Base-by-base conservation (phyloP, 2,113 vertebrate genomes). In the Ranitomeya variabilis region DNA sequence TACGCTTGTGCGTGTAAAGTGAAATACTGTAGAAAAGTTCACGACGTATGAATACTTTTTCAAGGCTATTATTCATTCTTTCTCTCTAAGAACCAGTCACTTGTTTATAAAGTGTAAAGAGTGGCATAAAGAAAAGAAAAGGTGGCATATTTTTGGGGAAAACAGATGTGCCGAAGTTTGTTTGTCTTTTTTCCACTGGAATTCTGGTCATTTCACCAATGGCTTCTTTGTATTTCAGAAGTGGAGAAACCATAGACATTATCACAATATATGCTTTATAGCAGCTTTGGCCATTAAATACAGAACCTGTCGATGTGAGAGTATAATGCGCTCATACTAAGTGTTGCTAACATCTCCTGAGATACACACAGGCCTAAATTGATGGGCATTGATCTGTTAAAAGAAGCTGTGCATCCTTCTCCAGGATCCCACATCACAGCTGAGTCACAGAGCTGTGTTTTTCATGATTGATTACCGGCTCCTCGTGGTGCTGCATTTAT, bases 391-490 rank as follows among this genome's bases (percentile, higher is more conserved):
- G 86, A 88, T 88, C 79, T 51, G 11, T 10, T 60, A 81, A 21
- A 64, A 86, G 57, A 88, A 82, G 13, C 19, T 45, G 19, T 62
- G 45, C 82, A 14, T 21, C 2, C 21, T 16, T 82, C 16, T 88
- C 69, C n/a, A 51, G 67, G 66, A 81, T 73, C 12, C 7, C 79
- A 59, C 14, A 18, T 26, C 62, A 6, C 76, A 87, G 59, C 77
- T 66, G n/a, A 52, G 45, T 80, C 51, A 23, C 5, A 5, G 67
- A 80, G 52, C n/a, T 15, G 13, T 69, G 15, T 52, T 82, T 74
- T 82, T 52, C 79, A 73, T 82, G 86, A 88, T 80, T 57, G 62
- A 88, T 88, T 21, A 19, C 15, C n/a, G 4, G 12, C 60, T 69
- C 19, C 51, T 7, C 1, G 13, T 81, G 64, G 23, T 54, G n/a